Evolutionary conservation across 1,140 invertebrate genomes (phyloP), one percentile per base, ranked within the genome.

Genomic region (Hirudo medicinalis): DNA sequence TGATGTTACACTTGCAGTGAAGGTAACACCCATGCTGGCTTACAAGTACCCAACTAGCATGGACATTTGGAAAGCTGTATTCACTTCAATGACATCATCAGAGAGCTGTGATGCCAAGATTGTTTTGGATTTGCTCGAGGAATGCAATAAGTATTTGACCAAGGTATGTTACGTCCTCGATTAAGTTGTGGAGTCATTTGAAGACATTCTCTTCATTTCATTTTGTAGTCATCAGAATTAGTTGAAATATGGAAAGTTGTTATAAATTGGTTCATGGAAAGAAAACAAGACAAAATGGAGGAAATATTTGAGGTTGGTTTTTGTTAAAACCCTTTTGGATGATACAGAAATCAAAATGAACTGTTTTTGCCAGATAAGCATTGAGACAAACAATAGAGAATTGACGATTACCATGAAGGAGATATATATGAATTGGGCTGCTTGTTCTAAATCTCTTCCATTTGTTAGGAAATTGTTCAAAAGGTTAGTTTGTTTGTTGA

Each of bases 231-330:
- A 63, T 32, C 57, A 63, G 57, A 63, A 20, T 25, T 32, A 13
- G 29, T 63, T 25, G 22, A 63, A 32, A 63, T 63, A 63, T 63
- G 57, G 57, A 63, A 63, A 32, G 29, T 63, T 11, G 57, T 63
- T 22, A 63, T 32, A 32, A 25, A 13, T 2, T 63, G 57, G 57
- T 49, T 49, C 13, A 63, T 63, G 57, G 57, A 25, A 25, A 63
- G 22, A 32, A 22, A 22, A 20, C 57, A 22, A 25, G 57, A 63
- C 22, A 63, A 63, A 63, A 63, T 63, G 57, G 57, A 63, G 29
- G 22, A 63, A n/a, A 63, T 63, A 32, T 63, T 63, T 63, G 57
- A 63, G 57, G 57, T 63, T 11, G 11, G 57, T 63, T 63, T 25
- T 63, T 22, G 8, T 63, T 63, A 25, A 63, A 15, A 63, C 1